phyloP scores from a whole-genome alignment of 1,140 invertebrate genomes.

The Camponotus floridanus region DNA sequence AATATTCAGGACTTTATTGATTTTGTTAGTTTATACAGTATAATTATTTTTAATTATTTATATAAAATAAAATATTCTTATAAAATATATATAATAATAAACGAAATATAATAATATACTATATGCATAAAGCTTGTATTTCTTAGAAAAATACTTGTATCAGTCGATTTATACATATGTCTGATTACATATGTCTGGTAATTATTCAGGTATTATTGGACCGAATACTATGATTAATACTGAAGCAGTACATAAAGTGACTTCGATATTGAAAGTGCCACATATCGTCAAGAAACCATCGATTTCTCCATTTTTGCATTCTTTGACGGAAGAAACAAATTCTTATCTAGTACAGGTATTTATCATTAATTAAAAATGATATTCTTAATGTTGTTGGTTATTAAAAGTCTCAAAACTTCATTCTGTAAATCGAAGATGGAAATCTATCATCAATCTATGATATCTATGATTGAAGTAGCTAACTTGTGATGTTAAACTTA shows the following conservation, averaged over 20 bases:
- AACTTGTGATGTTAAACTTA: not conserved
- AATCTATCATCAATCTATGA: not conserved
- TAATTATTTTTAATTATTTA: no score
- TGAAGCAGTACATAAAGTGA: conserved; percentile 83
- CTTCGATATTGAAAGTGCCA: conserved; percentile 83
- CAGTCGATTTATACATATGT: not conserved
- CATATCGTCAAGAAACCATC: conserved; percentile 82
- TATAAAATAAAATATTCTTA: no score
- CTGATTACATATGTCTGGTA: not conserved
- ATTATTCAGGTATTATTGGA: conserved; percentile 82
- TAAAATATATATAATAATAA: no score
- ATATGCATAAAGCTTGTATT: not conserved
- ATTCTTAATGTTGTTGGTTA: not conserved
- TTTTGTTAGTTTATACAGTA: no score
- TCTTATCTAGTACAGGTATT: conserved; percentile 79
- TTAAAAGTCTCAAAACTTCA: not conserved
- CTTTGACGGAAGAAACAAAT: conserved; percentile 81
- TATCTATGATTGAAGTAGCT: not conserved
- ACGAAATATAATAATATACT: not conserved
- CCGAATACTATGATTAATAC: conserved; percentile 81
- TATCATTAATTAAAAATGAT: not conserved
- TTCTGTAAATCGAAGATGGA: not conserved
- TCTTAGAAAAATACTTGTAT: not conserved
- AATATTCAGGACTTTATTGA: no score
- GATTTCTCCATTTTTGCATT: conserved; percentile 80